phyloP scores from a whole-genome alignment of 2,113 vertebrate genomes.

The Chaetura pelagica region DNA sequence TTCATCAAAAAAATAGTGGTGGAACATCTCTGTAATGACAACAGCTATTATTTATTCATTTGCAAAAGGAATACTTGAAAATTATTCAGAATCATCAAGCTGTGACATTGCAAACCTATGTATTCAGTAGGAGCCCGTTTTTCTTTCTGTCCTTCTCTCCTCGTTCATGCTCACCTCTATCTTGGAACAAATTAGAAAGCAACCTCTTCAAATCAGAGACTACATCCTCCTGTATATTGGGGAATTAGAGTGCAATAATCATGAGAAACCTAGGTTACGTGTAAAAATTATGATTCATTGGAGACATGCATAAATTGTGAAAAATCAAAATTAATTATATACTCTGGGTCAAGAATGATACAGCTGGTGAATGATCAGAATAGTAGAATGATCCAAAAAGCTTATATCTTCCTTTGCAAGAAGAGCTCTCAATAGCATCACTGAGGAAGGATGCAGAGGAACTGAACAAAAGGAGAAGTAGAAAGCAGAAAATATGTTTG shows the following conservation, averaged over 20 bases:
- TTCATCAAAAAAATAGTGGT: not conserved
- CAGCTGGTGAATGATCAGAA: not conserved
- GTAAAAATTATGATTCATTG: slow-evolving; percentile 1
- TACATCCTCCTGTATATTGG: not conserved
- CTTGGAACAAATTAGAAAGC: not conserved
- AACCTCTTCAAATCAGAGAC: slow-evolving; percentile 27
- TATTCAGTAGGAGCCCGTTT: not conserved
- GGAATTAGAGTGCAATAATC: not conserved
- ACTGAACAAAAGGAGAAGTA: not conserved
- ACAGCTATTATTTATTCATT: slow-evolving; percentile 8
- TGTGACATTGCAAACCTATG: not conserved
- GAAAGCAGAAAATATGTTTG: not conserved
- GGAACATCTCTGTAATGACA: not conserved
- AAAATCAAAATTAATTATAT: slow-evolving; percentile 28
- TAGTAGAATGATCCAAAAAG: not conserved
- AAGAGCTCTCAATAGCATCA: not conserved
- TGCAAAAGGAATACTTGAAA: slow-evolving; percentile 17
- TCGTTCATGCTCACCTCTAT: not conserved
- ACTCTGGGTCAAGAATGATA: slow-evolving; percentile 17
- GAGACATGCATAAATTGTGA: not conserved
- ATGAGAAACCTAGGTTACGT: not conserved
- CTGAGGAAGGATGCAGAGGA: not conserved
- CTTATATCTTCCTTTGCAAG: not conserved
- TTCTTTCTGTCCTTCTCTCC: not conserved
- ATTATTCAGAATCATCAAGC: slow-evolving; percentile 14